phyloP scores from a whole-genome alignment of 2,888 invertebrate genomes.

The Oscheius onirici region DNA sequence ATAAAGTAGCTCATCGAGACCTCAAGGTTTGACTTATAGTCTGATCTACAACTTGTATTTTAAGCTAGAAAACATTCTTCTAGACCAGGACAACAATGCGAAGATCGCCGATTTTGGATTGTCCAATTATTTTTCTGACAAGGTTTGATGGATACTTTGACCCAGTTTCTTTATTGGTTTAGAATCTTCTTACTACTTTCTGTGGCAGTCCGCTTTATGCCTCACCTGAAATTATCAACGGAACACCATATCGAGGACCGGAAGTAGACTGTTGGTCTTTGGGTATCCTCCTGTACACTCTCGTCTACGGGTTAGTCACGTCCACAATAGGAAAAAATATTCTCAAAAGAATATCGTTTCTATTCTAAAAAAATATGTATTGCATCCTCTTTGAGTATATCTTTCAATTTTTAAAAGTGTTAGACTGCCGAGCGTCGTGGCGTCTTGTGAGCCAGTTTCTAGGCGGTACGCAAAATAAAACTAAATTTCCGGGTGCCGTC shows the following conservation, averaged over 20 bases:
- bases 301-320: slow-evolving; percentile 84
- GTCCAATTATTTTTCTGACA: slow-evolving; percentile 83
- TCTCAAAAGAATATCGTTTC: too few relatives aligned
- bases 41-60: too few relatives aligned
- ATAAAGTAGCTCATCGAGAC: slow-evolving; percentile 75
- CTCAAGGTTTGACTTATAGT: too few relatives aligned
- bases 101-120: slow-evolving; percentile 97
- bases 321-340: too few relatives aligned
- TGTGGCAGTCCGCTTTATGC: slow-evolving; percentile 76
- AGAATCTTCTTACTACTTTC: slow-evolving; percentile 73
- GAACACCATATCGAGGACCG: slow-evolving; percentile 83
- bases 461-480: too few relatives aligned
- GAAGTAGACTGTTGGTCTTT: slow-evolving; percentile 89
- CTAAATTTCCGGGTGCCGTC: too few relatives aligned
- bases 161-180: not conserved
- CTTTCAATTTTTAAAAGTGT: too few relatives aligned
- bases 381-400: too few relatives aligned
- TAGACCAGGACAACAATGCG: slow-evolving; percentile 73
- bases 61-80: slow-evolving; percentile 75
- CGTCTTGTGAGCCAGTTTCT: too few relatives aligned
- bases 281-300: slow-evolving; percentile 93
- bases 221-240: slow-evolving; percentile 74
- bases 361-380: too few relatives aligned
- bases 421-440: too few relatives aligned
- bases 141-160: slow-evolving; percentile 39